These are phyloP conservation scores for Polietes domitor DNA, from an alignment of 2,888 invertebrate genomes.

Conservation along the genomic window DNA sequence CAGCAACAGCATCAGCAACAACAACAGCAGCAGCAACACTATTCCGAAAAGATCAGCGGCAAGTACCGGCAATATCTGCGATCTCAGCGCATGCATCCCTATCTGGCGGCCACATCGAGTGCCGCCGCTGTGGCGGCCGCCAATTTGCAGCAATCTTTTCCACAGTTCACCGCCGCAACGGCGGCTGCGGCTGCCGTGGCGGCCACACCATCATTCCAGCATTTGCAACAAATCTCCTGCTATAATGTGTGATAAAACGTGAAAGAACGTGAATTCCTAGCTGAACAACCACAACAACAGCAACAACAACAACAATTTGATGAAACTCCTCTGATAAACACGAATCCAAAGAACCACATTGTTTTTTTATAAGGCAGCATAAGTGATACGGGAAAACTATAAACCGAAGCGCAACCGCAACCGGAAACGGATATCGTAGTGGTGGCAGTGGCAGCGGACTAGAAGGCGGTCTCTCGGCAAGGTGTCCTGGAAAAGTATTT, in stretches of 20 bases:
- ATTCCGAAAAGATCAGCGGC: constrained; percentile 80
- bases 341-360: constrained; percentile 59
- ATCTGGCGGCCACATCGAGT: constrained; percentile 81
- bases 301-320: constrained; percentile 28
- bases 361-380: constrained; percentile 48
- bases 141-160: constrained; percentile 80
- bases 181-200: constrained; percentile 74
- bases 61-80: constrained; percentile 84
- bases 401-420: constrained; percentile 9
- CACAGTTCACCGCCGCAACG: constrained; percentile 80
- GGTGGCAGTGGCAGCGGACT: not conserved
- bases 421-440: not conserved
- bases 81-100: constrained; percentile 83
- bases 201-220: constrained; percentile 81
- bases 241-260: constrained; percentile 83
- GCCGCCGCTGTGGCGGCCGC: constrained; percentile 79
- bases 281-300: constrained; percentile 28
- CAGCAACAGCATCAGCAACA: constrained; percentile 63
- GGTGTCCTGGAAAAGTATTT: constrained; percentile 19
- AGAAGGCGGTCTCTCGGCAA: constrained; percentile 8
- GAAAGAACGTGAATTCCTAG: constrained; percentile 13
- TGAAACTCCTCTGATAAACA: constrained; percentile 14
- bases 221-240: constrained; percentile 82
- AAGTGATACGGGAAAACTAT: constrained; percentile 56
- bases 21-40: constrained; percentile 67